Conservation (phyloP, 1,140 invertebrate genomes). For the Saccostrea cuccullata region DNA sequence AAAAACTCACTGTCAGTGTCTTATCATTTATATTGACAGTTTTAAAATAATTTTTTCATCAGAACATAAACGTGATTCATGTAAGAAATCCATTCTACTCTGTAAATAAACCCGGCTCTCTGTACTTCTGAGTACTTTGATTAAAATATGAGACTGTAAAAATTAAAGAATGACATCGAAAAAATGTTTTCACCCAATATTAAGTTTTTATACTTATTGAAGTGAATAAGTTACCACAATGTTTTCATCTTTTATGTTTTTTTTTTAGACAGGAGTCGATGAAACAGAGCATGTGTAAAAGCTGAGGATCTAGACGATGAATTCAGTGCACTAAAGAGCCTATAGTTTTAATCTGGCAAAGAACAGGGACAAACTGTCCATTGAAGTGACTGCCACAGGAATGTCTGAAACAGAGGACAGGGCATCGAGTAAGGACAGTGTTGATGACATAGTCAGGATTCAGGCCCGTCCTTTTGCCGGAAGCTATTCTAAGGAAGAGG, state of each 20-base stretch:
- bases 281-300: constrained; percentile 65
- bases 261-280: constrained; percentile 64
- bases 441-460: constrained; percentile 52
- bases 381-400: constrained; percentile 15
- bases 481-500: constrained; percentile 58
- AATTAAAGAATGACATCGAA: too few relatives aligned
- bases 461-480: constrained; percentile 35
- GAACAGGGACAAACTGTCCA: constrained; percentile 45
- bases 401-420: constrained; percentile 12
- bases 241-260: constrained; percentile 23
- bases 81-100: too few relatives aligned
- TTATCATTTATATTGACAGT: too few relatives aligned
- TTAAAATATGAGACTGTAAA: too few relatives aligned
- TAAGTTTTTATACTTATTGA: too few relatives aligned
- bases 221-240: too few relatives aligned
- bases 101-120: too few relatives aligned
- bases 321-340: constrained; percentile 68
- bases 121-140: too few relatives aligned
- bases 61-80: too few relatives aligned
- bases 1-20: too few relatives aligned
- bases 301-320: constrained; percentile 69
- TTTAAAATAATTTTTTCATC: too few relatives aligned
- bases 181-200: too few relatives aligned
- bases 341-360: constrained; percentile 69
- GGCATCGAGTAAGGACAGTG: constrained; percentile 36